phyloP scores from a whole-genome alignment of 2,797 vertebrate species.

The Schizopygopsis pylzovi region DNA sequence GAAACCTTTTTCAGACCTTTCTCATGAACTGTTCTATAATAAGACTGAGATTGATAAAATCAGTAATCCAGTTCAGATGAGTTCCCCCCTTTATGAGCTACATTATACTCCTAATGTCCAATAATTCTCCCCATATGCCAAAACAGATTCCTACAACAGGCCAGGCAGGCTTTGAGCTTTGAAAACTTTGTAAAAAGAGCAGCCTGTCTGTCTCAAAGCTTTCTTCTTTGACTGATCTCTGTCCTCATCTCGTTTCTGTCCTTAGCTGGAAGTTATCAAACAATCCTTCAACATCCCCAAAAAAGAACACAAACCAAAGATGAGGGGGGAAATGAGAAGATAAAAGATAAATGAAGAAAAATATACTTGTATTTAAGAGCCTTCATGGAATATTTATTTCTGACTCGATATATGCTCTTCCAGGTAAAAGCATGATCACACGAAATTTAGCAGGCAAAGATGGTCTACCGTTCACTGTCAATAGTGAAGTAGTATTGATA shows the following conservation, averaged over 20 bases:
- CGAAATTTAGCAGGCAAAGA: neutral
- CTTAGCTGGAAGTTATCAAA: conserved; percentile 4
- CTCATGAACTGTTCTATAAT: conserved; percentile 61
- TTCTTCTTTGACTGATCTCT: conserved; percentile 35
- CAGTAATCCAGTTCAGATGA: conserved; percentile 57
- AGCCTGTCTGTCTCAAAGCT: conserved; percentile 19
- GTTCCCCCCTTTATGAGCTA: conserved; percentile 61
- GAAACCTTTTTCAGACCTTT: conserved; percentile 47
- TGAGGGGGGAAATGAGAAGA: neutral
- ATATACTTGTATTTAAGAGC: neutral
- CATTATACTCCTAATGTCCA: conserved; percentile 58
- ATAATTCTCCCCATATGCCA: conserved; percentile 63
- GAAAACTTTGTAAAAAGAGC: conserved; percentile 42
- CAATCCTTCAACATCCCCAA: conserved; percentile 18
- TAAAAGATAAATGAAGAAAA: neutral
- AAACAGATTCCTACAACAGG: conserved; percentile 47
- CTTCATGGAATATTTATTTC: neutral
- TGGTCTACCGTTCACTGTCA: too few species aligned
- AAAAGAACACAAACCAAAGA: neutral
- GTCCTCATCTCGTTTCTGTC: conserved; percentile 12
- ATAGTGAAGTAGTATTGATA: neutral
- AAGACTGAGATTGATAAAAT: conserved; percentile 59
- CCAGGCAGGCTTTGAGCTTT: conserved; percentile 38
- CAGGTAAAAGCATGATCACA: neutral
- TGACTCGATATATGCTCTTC: neutral